Base-by-base conservation (phyloP, 2,888 invertebrate genomes). In the Spilarctia lutea region DNA sequence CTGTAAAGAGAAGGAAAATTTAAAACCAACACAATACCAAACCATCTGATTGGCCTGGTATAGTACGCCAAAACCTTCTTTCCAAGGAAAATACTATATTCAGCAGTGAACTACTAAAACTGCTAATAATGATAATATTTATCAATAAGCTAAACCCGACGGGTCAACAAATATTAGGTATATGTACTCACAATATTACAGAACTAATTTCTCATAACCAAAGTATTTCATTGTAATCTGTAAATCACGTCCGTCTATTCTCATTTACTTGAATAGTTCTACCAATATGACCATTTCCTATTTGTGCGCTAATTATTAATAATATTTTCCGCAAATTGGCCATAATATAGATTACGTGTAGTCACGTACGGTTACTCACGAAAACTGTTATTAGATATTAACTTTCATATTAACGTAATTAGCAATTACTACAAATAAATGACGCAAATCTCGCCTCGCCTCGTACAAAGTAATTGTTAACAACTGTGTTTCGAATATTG, bases 321-420 rank as follows among this genome's bases (percentile, higher is more conserved):
- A 91, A 88, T 87, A 80, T 75, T 75, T 75, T 83, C 72, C 63
- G 81, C 81, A 89, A 86, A 86, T 75, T 81, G 76, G 71, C 78
- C 75, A 86, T 75, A 83, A 81, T 79, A 77, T 66, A n/a, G 76
- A 74, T 79, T 76, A 77, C 66, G 66, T 65, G 65, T 45, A 78
- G 85, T 90, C 91, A 87, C 86, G 88, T 82, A 81, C 76, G 75
- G 87, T 86, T 80, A 84, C 88, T 88, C 88, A 87, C 89, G 90
- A 88, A 89, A 89, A 85, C 79, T 75, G 79, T 83, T 81, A 86
- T 86, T 86, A 84, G 42, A 75, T 81, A 83, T 85, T 81, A 82
- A 80, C 81, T 81, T 76, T 52, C 68, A 24, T 79, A 86, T 86
- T 85, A 86, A 82, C 83, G 78, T 81, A 85, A 86, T 87, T 88